phyloP scores from a whole-genome alignment of 2,888 invertebrate species.

The Patella pellucida region DNA sequence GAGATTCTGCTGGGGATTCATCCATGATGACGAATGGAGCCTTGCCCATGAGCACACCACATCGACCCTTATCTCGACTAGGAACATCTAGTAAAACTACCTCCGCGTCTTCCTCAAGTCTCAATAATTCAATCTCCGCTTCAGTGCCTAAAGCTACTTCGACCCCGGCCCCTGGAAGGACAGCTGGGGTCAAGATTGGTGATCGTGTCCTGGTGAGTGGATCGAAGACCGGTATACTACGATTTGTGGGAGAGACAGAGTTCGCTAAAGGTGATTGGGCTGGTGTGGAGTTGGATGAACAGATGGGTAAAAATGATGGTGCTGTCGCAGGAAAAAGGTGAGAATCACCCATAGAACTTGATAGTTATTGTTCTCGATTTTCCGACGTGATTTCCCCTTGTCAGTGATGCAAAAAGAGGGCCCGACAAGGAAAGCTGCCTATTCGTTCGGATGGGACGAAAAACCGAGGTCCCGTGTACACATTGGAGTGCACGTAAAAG shows the following conservation, averaged over 20 bases:
- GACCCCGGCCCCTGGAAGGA: slow-evolving; percentile 28
- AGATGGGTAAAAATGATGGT: slow-evolving; percentile 95
- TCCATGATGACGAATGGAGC: slow-evolving; percentile 21
- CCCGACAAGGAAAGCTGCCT: no score
- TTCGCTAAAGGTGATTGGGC: slow-evolving; percentile 96
- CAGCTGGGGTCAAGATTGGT: slow-evolving; percentile 55
- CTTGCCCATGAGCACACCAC: slow-evolving; percentile 14
- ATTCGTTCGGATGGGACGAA: no score
- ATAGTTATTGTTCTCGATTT: neutral
- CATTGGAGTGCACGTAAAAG: no score
- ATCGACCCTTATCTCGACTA: slow-evolving; percentile 38
- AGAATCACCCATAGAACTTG: slow-evolving; percentile 20
- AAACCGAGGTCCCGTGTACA: no score
- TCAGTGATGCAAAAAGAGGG: no score
- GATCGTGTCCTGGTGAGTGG: slow-evolving; percentile 70
- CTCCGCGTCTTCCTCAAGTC: slow-evolving; percentile 36
- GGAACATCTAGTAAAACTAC: slow-evolving; percentile 40
- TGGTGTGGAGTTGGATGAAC: slow-evolving; percentile 94
- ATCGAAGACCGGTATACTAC: slow-evolving; percentile 85
- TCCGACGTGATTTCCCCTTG: no score
- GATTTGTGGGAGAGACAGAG: slow-evolving; percentile 88
- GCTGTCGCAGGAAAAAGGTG: slow-evolving; percentile 92
- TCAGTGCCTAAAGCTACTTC: slow-evolving; percentile 39
- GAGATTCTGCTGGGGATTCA: slow-evolving; percentile 31
- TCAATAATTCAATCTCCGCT: slow-evolving; percentile 26